Evolutionary conservation across 1,140 invertebrate genomes (phyloP), one percentile per base, ranked within the genome.

Genomic region (Bombus waltoni): DNA sequence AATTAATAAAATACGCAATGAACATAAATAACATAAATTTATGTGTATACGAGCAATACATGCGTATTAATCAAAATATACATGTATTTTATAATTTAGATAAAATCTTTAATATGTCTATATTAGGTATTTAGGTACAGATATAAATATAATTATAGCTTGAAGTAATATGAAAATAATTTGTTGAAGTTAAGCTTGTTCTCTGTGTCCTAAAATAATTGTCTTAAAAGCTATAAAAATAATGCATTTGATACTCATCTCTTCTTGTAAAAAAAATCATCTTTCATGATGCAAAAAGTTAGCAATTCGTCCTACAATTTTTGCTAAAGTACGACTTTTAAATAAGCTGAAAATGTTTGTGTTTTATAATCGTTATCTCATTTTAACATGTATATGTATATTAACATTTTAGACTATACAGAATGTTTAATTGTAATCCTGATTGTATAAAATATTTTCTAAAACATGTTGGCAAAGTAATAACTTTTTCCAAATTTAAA

Each of bases 371-470:
- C 70, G 70, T 47, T 0, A 57, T 82, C 22, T 70, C 65, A 91
- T 85, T 86, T 86, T 40, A 90, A 90, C 59, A 68, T 79, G 44
- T 76, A 70, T 40, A 75, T 75, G 47, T 75, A 44, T 66, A 62
- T 80, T 78, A 75, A 85, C 66, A 79, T 84, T 79, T 84, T 79
- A 78, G 15, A 38, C 38, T 47, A 42, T 79, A 68, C 32, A 76
- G 53, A 53, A 83, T 73, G 15, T 65, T 32, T 13, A 74, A 83
- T 86, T 38, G 28, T 18, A 72, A 79, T 89, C 68, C 73, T 57
- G 32, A 70, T 73, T 38, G 77, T 85, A 88, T 68, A 86, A 90
- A 90, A 90, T 87, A 85, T 76, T 68, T 59, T 4, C 42, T 86
- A 77, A 83, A 85, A 74, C 59, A 82, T 18, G 57, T 80, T 38